Evolutionary conservation across 2,797 vertebrate species (phyloP).

Genomic region (Hippocampus kuda): DNA sequence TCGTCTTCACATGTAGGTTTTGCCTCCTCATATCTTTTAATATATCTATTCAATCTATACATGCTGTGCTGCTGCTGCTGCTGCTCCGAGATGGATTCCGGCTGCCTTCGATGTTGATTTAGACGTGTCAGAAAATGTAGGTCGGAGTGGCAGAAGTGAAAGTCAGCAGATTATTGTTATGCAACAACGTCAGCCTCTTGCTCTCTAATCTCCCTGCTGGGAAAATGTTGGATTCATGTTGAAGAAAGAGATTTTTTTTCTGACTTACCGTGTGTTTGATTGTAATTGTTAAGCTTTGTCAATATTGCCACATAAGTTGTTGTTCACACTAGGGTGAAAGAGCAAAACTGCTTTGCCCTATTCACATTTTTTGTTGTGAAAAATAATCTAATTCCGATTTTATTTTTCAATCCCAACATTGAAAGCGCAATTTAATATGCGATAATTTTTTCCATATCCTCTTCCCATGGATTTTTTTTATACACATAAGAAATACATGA

Average conservation of each 20-base stretch:
- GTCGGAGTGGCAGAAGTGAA: constrained; percentile 42
- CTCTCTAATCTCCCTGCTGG: constrained; percentile 32
- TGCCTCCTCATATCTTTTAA: constrained; percentile 5
- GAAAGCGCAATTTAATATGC: no score
- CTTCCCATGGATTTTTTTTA: no score
- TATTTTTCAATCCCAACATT: no score
- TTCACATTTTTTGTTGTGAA: neutral
- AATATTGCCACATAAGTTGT: neutral
- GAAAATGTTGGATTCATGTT: constrained; percentile 45
- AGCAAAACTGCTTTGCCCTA: neutral
- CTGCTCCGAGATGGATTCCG: neutral
- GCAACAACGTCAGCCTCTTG: constrained; percentile 7
- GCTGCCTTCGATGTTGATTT: neutral
- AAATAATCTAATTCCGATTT: no score
- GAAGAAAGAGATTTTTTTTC: constrained; percentile 43
- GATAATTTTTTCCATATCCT: no score
- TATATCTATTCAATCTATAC: no score
- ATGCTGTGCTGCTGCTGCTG: neutral
- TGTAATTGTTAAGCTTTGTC: constrained; percentile 7
- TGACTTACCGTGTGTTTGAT: constrained; percentile 28
- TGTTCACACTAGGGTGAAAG: neutral
- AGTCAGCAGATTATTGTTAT: constrained; percentile 37
- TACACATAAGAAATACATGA: no score
- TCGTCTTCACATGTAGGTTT: constrained; percentile 34
- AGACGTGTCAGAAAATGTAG: constrained; percentile 22